Evolutionary conservation across 2,888 invertebrate genomes (phyloP).

Genomic region (Xestia ashworthii): DNA sequence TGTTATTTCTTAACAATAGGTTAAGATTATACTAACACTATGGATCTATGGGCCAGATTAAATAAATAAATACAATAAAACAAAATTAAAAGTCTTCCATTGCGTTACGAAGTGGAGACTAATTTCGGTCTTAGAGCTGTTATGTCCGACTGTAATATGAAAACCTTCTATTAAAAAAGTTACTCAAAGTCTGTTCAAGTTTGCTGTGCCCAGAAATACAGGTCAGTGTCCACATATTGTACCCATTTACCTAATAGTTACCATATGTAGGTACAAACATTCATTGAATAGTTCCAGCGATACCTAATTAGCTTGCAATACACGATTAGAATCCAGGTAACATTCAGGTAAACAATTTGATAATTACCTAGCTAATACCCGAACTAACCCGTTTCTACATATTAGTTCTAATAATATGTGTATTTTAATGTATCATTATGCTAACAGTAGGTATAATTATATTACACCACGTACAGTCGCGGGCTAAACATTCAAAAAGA

Average conservation of each 20-base stretch:
- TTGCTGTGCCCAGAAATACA: too few species aligned
- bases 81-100: not conserved
- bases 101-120: not conserved
- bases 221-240: not conserved
- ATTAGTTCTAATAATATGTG: slow-evolving; percentile 26
- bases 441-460: not conserved
- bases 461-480: not conserved
- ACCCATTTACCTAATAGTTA: not conserved
- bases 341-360: slow-evolving; percentile 29
- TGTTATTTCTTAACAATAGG: too few species aligned
- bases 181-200: not conserved
- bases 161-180: not conserved
- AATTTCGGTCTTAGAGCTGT: not conserved
- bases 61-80: too few species aligned
- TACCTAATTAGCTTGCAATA: slow-evolving; percentile 25
- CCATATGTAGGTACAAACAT: not conserved
- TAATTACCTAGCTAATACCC: slow-evolving; percentile 23
- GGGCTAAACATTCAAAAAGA: not conserved
- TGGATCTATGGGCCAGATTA: too few species aligned
- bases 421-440: not conserved
- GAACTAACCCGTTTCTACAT: slow-evolving; percentile 12
- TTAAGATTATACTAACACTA: too few species aligned
- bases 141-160: not conserved
- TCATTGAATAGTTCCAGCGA: not conserved
- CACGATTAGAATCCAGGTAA: slow-evolving; percentile 24